A percentile compares a stretch with the other conserved stretches of the same genome.
These are phyloP conservation scores for Solenodon paradoxus DNA, from an alignment of 2,113 vertebrate genomes.

Conservation along the genomic window DNA sequence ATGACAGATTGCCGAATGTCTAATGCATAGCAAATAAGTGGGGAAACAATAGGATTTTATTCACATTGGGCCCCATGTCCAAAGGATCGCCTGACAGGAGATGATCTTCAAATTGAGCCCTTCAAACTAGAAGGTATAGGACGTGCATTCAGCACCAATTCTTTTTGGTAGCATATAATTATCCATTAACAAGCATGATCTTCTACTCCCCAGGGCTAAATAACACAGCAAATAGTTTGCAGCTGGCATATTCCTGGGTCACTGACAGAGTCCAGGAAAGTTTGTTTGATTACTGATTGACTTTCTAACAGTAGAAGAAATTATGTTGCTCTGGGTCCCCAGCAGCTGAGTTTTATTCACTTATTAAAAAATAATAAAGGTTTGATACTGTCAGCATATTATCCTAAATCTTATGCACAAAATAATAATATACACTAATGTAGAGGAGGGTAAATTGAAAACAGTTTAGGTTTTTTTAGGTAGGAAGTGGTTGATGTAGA, in stretches of 20 bases:
- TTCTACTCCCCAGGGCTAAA: not conserved
- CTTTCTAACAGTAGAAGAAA: constrained; percentile 7
- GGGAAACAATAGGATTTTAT: constrained; percentile 12
- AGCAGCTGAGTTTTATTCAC: not conserved
- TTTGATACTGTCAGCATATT: not conserved
- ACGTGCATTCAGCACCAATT: not conserved
- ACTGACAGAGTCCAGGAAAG: not conserved
- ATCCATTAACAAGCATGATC: not conserved
- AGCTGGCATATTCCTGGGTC: not conserved
- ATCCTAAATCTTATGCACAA: not conserved
- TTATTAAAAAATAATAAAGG: not conserved
- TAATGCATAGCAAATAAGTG: not conserved
- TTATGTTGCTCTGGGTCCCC: not conserved
- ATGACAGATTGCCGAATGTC: constrained; percentile 29
- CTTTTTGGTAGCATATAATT: not conserved
- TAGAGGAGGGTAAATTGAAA: not conserved
- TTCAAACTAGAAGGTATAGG: not conserved
- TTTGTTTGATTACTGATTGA: constrained; percentile 51
- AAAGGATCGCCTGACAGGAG: not conserved
- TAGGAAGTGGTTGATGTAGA: not conserved
- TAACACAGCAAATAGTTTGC: constrained; percentile 52
- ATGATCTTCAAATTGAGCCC: not conserved
- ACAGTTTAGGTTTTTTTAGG: not conserved
- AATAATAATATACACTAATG: not conserved
- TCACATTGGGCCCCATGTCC: not conserved